Base-by-base conservation (phyloP, 2,888 invertebrate species). In the Stomorhina lunata region DNA sequence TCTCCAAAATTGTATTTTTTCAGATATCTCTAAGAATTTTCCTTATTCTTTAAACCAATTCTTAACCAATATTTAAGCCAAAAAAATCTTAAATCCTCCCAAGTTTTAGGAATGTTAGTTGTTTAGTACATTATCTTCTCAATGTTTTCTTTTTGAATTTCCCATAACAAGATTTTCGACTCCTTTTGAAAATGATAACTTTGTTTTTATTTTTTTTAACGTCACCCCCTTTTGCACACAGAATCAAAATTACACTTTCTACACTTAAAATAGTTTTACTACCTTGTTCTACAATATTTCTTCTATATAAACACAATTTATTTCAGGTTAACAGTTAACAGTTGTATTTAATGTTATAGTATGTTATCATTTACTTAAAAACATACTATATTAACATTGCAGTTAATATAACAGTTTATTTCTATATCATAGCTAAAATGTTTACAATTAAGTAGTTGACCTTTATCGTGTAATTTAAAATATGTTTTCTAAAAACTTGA, bases 291-390 rank as follows among this genome's bases (percentile, higher is more conserved):
- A 2, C 27, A 59, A 61, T n/a, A 72, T 53, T 61, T 25, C n/a
- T 32, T 48, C 20, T 68, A 17, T 12, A 15, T 37, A 61, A 15
- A 22, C 1, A 37, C 27, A 29, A 37, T 17, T 37, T 45, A 10
- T 77, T 77, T 50, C 59, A 77, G 76, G 68, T 61, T 61, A 61
- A 55, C 12, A 68, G 68, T 61, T 61, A 61, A 55, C 12, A 68
- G 20, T 48, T 68, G 10, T 75, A 43, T 34, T 22, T 37, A 27
- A 20, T 55, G 2, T 32, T 50, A 40, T 37, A 27, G 10, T 50
- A 20, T 57, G 20, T 57, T 32, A n/a, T n/a, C n/a, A n/a, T n/a
- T n/a, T n/a, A n/a, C n/a, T n/a, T n/a, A n/a, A n/a, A n/a, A n/a
- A n/a, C n/a, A n/a, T n/a, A n/a, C 29, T 17, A 59, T 59, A 3